phyloP scores from a whole-genome alignment of 30 jellyfish, hydroid and myxozoan species.

The Cassiopea andromeda region DNA sequence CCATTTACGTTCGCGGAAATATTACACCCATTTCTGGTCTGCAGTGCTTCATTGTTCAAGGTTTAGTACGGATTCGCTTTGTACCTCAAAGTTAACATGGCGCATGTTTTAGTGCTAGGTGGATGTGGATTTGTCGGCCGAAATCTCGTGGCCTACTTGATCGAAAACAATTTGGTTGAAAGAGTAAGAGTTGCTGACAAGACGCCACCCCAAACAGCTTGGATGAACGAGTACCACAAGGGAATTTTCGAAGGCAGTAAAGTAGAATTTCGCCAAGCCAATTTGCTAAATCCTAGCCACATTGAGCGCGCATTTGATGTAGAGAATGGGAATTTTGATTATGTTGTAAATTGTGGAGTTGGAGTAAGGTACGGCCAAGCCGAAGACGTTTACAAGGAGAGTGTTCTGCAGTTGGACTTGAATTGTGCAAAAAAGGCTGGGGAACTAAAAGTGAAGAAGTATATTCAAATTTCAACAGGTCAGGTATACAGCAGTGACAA shows the following conservation, averaged over 20 bases:
- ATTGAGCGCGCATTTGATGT: slow-evolving; percentile 76
- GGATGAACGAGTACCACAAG: slow-evolving; percentile 94
- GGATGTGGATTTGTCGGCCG: slow-evolving; percentile 99
- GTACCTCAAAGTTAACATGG: slow-evolving; percentile 6
- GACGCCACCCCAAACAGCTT: slow-evolving; percentile 94
- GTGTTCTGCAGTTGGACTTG: slow-evolving; percentile 76
- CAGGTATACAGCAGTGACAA: slow-evolving; percentile 93
- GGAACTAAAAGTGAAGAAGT: slow-evolving; percentile 72
- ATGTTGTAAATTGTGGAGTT: slow-evolving; percentile 88
- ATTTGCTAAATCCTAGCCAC: slow-evolving; percentile 88
- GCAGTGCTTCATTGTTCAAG: background rate
- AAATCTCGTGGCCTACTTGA: slow-evolving; percentile 75
- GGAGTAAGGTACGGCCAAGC: slow-evolving; percentile 93
- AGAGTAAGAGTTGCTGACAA: slow-evolving; percentile 93
- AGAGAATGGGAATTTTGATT: slow-evolving; percentile 75
- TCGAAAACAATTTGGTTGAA: slow-evolving; percentile 75
- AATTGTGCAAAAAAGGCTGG: slow-evolving; percentile 92
- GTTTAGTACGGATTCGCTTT: background rate
- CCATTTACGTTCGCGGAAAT: slow-evolving; percentile 5
- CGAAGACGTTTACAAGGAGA: slow-evolving; percentile 88
- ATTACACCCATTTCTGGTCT: slow-evolving; percentile 24
- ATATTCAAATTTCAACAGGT: slow-evolving; percentile 88
- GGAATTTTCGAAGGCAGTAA: slow-evolving; percentile 70
- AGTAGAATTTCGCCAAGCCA: slow-evolving; percentile 91
- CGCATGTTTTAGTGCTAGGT: slow-evolving; percentile 72